These are phyloP conservation scores for Chaetodon auriga DNA, from an alignment of 2,113 vertebrate species.

Conservation along the genomic window DNA sequence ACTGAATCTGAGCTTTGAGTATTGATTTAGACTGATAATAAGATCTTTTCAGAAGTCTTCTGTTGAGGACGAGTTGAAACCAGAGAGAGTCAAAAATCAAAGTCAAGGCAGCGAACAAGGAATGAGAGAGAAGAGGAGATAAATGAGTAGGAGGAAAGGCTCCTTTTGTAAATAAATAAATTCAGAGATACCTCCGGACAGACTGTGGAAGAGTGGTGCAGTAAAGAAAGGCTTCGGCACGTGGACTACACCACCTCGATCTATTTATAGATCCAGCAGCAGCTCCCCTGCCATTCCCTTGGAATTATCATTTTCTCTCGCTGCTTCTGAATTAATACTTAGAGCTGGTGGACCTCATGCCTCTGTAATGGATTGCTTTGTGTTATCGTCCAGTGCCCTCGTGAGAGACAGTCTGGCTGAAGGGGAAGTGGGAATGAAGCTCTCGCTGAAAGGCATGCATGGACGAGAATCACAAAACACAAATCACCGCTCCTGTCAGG, in stretches of 20 bases:
- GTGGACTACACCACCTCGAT: slow-evolving; percentile 56
- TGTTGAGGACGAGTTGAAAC: slow-evolving; percentile 17
- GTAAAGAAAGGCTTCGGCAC: slow-evolving; percentile 50
- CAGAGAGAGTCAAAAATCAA: slow-evolving; percentile 24
- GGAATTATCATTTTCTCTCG: slow-evolving; percentile 75
- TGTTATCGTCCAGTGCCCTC: slow-evolving; percentile 63
- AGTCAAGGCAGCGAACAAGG: background rate
- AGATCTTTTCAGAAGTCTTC: slow-evolving; percentile 18
- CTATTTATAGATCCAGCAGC: slow-evolving; percentile 76
- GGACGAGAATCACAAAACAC: slow-evolving; percentile 63
- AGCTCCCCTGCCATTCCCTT: slow-evolving; percentile 59
- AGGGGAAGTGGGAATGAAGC: slow-evolving; percentile 62
- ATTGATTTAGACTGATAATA: slow-evolving; percentile 42
- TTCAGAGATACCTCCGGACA: slow-evolving; percentile 4
- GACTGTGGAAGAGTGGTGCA: slow-evolving; percentile 46
- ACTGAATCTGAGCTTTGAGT: slow-evolving; percentile 40
- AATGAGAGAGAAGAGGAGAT: slow-evolving; percentile 12
- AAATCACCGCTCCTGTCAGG: slow-evolving; percentile 69
- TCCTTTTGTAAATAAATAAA: slow-evolving; percentile 73
- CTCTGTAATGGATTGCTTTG: slow-evolving; percentile 75
- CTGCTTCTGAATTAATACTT: slow-evolving; percentile 74
- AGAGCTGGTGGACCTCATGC: slow-evolving; percentile 52
- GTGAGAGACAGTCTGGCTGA: slow-evolving; percentile 66
- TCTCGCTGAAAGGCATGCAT: slow-evolving; percentile 65
- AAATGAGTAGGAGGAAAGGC: slow-evolving; percentile 44